These are phyloP conservation scores for Nasonia giraulti DNA, from an alignment of 1,140 invertebrate genomes.

Conservation along the genomic window DNA sequence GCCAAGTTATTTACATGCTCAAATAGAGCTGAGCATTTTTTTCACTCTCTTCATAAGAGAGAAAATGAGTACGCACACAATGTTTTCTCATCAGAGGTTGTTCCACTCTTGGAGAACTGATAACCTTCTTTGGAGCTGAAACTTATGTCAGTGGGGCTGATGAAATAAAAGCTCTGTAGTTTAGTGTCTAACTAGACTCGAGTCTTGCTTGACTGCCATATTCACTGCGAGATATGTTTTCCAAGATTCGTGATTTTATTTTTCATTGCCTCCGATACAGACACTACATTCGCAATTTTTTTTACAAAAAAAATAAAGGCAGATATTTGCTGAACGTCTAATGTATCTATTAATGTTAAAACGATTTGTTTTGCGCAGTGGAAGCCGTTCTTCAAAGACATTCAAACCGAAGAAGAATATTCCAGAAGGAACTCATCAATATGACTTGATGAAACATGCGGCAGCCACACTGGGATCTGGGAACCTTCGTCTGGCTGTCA, in stretches of 20 bases:
- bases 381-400: conserved; percentile 94
- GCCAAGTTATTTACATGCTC: conserved; percentile 29
- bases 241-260: conserved; percentile 46
- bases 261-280: conserved; percentile 39
- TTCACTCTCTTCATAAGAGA: conserved; percentile 36
- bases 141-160: conserved; percentile 46
- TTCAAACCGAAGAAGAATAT: conserved; percentile 99
- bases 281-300: conserved; percentile 45
- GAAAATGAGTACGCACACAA: conserved; percentile 22
- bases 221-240: conserved; percentile 41
- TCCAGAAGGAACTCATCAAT: conserved; percentile 98
- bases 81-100: conserved; percentile 38
- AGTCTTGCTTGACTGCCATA: conserved; percentile 20
- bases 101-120: conserved; percentile 42
- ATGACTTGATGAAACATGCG: conserved; percentile 99
- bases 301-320: conserved; percentile 46
- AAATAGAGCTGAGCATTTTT: conserved; percentile 29
- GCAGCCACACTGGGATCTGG: conserved; percentile 98
- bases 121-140: conserved; percentile 49
- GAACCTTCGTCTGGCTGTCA: conserved; percentile 95
- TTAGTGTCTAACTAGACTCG: conserved; percentile 17
- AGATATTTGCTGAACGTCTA: conserved; percentile 47
- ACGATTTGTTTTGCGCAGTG: conserved; percentile 73
- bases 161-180: conserved; percentile 43
- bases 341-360: conserved; percentile 48